A percentile compares a stretch with the other conserved stretches of the same genome.
Evolutionary conservation across 1,140 invertebrate species (phyloP).

Genomic region (Microplitis mediator): DNA sequence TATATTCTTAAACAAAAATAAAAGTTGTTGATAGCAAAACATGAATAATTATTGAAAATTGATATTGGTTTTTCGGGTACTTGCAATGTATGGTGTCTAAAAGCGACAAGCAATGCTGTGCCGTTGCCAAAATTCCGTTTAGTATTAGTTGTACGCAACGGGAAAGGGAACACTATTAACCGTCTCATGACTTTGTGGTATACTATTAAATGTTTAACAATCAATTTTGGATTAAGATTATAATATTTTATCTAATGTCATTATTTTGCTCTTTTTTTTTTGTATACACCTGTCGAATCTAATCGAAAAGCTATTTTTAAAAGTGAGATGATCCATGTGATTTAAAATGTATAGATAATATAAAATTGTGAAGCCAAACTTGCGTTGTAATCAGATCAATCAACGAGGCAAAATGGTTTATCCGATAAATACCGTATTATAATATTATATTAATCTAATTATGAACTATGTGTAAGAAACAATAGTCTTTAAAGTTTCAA

Average conservation of each 20-base stretch:
- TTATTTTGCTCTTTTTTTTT: neutral
- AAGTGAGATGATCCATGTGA: neutral
- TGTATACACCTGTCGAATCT: neutral
- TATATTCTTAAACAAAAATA: neutral
- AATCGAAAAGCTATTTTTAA: neutral
- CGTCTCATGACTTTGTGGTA: neutral
- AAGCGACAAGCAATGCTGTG: constrained; percentile 45
- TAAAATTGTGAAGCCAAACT: constrained; percentile 36
- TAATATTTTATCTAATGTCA: neutral
- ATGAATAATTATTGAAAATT: neutral
- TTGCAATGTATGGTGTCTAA: constrained; percentile 36
- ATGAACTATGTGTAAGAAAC: constrained; percentile 21
- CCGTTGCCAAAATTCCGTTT: constrained; percentile 49
- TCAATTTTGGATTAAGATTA: neutral
- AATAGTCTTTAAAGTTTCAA: neutral
- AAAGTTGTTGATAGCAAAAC: neutral
- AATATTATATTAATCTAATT: constrained; percentile 45
- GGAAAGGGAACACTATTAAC: neutral
- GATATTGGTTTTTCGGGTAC: neutral
- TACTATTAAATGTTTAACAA: neutral
- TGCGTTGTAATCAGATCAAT: constrained; percentile 52
- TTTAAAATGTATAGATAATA: constrained; percentile 9
- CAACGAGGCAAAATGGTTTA: constrained; percentile 41
- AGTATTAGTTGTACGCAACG: constrained; percentile 16
- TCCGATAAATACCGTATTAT: constrained; percentile 51